Evolutionary conservation across 2,797 vertebrate species (phyloP).

Genomic region (Coracias cyanogaster): DNA sequence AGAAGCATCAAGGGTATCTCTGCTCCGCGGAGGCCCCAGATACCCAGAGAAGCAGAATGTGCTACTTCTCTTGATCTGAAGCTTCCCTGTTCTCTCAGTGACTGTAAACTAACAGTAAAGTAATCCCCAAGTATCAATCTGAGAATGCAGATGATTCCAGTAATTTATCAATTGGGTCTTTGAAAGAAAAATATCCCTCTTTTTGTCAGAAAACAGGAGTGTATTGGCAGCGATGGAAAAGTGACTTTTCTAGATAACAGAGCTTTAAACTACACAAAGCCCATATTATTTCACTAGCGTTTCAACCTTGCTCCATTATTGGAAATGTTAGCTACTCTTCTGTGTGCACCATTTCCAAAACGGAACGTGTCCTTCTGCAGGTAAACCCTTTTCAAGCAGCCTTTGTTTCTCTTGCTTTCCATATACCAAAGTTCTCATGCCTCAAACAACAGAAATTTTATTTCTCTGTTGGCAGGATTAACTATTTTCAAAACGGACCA

Average conservation of each 20-base stretch:
- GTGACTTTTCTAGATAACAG: neutral
- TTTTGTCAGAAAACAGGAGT: neutral
- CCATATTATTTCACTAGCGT: neutral
- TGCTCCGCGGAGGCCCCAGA: neutral
- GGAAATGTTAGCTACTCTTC: neutral
- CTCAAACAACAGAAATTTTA: neutral
- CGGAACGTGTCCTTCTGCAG: fast-evolving
- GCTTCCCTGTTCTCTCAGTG: neutral
- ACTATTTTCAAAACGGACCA: constrained; percentile 42
- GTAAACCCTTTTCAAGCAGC: neutral
- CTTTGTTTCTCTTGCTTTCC: neutral
- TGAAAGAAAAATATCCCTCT: neutral
- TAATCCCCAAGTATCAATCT: neutral
- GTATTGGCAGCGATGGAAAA: neutral
- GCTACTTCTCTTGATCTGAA: neutral
- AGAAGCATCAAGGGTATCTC: neutral
- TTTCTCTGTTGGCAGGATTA: constrained; percentile 56
- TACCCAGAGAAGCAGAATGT: neutral
- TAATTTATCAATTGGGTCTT: neutral
- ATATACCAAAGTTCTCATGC: neutral
- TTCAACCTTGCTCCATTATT: neutral
- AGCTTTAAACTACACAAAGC: neutral
- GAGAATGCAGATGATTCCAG: neutral
- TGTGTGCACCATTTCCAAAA: neutral
- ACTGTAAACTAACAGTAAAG: neutral